These are phyloP conservation scores for Myotis vivesi DNA, from an alignment of 2,797 vertebrate species.

Conservation along the genomic window DNA sequence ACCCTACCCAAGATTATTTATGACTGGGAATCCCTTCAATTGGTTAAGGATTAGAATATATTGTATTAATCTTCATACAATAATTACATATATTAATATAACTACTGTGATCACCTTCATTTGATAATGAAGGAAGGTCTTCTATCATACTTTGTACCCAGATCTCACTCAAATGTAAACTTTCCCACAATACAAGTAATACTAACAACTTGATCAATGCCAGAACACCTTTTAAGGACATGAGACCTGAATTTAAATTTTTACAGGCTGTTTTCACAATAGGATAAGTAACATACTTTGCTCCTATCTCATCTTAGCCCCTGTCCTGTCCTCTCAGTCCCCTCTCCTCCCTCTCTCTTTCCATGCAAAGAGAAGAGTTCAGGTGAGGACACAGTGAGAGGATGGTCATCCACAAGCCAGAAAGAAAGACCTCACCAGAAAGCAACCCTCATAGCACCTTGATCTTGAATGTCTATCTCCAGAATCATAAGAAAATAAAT, in stretches of 20 bases:
- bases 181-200: background rate
- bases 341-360: background rate
- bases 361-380: background rate
- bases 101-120: background rate
- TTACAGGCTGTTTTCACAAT: background rate
- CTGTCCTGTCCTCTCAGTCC: background rate
- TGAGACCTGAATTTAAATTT: background rate
- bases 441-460: background rate
- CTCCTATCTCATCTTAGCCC: background rate
- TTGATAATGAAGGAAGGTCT: constrained; percentile 2
- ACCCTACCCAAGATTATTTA: background rate
- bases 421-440: background rate
- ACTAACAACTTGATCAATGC: background rate
- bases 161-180: background rate
- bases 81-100: background rate
- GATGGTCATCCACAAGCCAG: background rate
- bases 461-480: background rate
- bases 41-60: background rate
- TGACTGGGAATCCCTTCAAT: background rate
- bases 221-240: background rate
- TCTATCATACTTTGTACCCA: background rate
- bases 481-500: background rate
- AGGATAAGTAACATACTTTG: background rate
- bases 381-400: background rate
- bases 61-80: background rate